Conservation (phyloP, 2,888 invertebrate genomes). For the Pycnomerus fuliginosus region DNA sequence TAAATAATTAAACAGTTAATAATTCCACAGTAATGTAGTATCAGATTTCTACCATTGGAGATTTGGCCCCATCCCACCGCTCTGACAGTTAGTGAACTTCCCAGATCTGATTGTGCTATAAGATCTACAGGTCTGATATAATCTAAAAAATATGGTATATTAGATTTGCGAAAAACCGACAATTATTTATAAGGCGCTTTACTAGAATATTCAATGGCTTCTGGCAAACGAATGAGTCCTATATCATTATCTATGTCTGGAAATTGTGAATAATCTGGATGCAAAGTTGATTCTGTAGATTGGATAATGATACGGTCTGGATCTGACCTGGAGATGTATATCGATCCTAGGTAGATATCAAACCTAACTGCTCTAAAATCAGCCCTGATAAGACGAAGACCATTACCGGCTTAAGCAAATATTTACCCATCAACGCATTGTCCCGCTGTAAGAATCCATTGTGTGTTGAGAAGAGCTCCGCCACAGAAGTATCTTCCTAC, state of each 20-base stretch:
- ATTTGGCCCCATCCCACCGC: slow-evolving; percentile 6
- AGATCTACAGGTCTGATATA: not conserved
- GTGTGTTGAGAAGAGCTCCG: slow-evolving; percentile 1
- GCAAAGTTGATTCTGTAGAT: slow-evolving; percentile 4
- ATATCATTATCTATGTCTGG: no score
- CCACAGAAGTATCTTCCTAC: slow-evolving; percentile 6
- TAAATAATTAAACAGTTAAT: no score
- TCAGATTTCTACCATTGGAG: slow-evolving; percentile 3
- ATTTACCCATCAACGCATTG: slow-evolving; percentile 8
- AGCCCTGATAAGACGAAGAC: not conserved
- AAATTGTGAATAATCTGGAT: no score
- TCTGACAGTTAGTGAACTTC: not conserved
- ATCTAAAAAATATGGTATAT: no score
- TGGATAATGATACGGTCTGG: slow-evolving; percentile 3
- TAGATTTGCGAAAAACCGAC: no score
- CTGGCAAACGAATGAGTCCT: no score
- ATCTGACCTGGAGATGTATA: not conserved
- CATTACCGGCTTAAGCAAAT: not conserved
- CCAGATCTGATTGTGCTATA: not conserved
- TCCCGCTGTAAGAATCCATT: slow-evolving; percentile 9
- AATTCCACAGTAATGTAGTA: no score
- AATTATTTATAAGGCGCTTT: no score
- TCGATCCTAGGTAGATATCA: slow-evolving; percentile 4
- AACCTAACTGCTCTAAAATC: slow-evolving; percentile 4
- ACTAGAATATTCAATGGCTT: no score